Evolutionary conservation across 2,797 vertebrate species (phyloP).

Genomic region (Lutjanus argentimaculatus): DNA sequence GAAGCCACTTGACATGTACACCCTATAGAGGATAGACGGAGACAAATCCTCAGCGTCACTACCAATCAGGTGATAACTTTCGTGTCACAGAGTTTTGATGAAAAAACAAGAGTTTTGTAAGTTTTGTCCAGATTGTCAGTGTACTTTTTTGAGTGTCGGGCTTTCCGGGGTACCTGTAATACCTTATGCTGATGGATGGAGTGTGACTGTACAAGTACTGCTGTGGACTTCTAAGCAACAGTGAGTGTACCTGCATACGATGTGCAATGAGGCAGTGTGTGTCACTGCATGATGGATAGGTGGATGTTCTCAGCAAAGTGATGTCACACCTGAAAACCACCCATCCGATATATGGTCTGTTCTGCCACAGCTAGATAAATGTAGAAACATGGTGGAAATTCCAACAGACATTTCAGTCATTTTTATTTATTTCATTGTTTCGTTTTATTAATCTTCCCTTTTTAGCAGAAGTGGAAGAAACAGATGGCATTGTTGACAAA

Average conservation of each 20-base stretch:
- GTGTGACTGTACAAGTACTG: constrained; percentile 72
- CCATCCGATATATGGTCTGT: constrained; percentile 74
- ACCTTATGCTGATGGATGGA: constrained; percentile 81
- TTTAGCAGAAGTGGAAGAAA: not conserved
- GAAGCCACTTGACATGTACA: constrained; percentile 81
- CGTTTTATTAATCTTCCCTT: not conserved
- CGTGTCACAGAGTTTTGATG: constrained; percentile 41
- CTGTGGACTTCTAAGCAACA: constrained; percentile 79
- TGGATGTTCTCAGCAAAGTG: constrained; percentile 79
- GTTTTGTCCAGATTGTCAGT: constrained; percentile 61
- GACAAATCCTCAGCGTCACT: constrained; percentile 32
- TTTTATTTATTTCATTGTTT: constrained; percentile 36
- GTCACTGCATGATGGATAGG: constrained; percentile 81
- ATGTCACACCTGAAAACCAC: constrained; percentile 82
- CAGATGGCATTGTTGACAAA: not conserved
- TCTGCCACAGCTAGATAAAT: constrained; percentile 70
- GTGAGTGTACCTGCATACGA: constrained; percentile 75
- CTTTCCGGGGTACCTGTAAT: constrained; percentile 59
- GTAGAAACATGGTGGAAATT: constrained; percentile 48
- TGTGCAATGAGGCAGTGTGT: constrained; percentile 82
- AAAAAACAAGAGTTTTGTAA: constrained; percentile 50
- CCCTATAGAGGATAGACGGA: constrained; percentile 61
- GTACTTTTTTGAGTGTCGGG: constrained; percentile 66
- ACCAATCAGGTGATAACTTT: constrained; percentile 34
- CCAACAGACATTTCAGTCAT: constrained; percentile 24